Percentiles rank a stretch among this genome's conserved stretches.
Evolutionary conservation across 2,888 invertebrate species (phyloP).

Genomic region (Phyllotreta cruciferae): DNA sequence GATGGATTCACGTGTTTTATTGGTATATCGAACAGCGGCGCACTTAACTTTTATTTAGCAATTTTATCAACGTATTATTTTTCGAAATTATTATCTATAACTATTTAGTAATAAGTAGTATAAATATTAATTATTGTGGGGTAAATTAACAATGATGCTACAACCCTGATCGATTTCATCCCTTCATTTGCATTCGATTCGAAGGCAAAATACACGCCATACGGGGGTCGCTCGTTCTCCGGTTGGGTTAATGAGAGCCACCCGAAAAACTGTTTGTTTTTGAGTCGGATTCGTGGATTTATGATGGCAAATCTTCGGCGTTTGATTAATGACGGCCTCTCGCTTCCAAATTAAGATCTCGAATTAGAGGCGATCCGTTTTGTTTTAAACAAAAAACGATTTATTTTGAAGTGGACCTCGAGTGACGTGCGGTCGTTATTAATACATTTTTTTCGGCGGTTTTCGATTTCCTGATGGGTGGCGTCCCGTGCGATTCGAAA

Average conservation of each 20-base stretch:
- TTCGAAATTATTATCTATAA: too few species aligned
- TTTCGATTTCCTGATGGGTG: slow-evolving; percentile 9
- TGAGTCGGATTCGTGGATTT: slow-evolving; percentile 32
- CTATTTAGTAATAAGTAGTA: too few species aligned
- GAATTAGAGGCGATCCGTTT: slow-evolving; percentile 27
- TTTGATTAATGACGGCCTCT: slow-evolving; percentile 35
- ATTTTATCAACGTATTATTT: neutral
- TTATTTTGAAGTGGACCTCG: slow-evolving; percentile 27
- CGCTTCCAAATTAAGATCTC: slow-evolving; percentile 35
- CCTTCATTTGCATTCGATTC: slow-evolving; percentile 38
- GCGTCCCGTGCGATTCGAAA: too few species aligned
- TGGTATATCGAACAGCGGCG: slow-evolving; percentile 25
- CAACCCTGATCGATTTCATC: slow-evolving; percentile 5
- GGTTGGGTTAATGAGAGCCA: slow-evolving; percentile 31
- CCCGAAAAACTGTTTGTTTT: slow-evolving; percentile 25
- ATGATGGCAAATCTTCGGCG: slow-evolving; percentile 34
- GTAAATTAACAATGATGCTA: neutral
- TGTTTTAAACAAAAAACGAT: slow-evolving; percentile 23
- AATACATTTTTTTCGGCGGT: slow-evolving; percentile 19
- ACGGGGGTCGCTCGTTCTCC: slow-evolving; percentile 22
- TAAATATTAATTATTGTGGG: too few species aligned
- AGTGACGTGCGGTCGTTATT: slow-evolving; percentile 29
- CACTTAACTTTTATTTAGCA: neutral
- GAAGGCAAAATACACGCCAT: slow-evolving; percentile 18
- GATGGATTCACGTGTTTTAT: slow-evolving; percentile 39